Base-by-base conservation (phyloP, 2,797 vertebrate species). In the Myotis myotis region DNA sequence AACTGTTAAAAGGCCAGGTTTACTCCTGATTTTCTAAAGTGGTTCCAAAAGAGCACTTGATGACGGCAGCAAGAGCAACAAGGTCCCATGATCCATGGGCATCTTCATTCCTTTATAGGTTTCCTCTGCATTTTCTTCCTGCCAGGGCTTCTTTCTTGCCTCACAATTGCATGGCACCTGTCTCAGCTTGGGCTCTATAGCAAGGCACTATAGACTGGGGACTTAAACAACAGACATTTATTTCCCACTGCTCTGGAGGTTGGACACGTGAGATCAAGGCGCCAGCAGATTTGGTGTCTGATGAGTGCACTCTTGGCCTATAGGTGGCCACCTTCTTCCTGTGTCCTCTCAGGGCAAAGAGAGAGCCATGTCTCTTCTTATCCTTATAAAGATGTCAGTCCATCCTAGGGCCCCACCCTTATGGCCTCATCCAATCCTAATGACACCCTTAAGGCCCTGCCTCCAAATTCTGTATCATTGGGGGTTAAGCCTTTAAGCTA, bases 1-100 rank as follows among this genome's bases (percentile, higher is more conserved):
- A 99, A 98, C 10, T 97, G 99, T 91, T 99, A 98, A 98, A 99
- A 99, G 83, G 99, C 99, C 96, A 99, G 91, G 98, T 99, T 99
- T 97, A 99, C 98, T 92, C 99, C 98, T 12, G 98, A 98, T 28
- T 98, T 98, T 44, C 98, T 98, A 84, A 99, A 98, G 30, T 99
- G 99, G 96, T 99, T 99, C 81, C 99, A 99, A 97, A 99, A 99
- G 36, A 98, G 98, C 64, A 99, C 98, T 79, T 98, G 98, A 95
- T 99, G 99, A 99, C 99, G 98, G 98, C 99, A 99, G 3, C 99
- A 98, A 5, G 98, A 99, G 36, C 95, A 99, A 94, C 57, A 99
- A 98, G 13, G 98, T 98, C 41, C 99, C 99, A 0, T 98, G 98
- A 94, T 96, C 97, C 79, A 99, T 96, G 17, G 98, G 98, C 89